phyloP scores from a whole-genome alignment of 1,140 invertebrate species.

The Drosophila parvula region DNA sequence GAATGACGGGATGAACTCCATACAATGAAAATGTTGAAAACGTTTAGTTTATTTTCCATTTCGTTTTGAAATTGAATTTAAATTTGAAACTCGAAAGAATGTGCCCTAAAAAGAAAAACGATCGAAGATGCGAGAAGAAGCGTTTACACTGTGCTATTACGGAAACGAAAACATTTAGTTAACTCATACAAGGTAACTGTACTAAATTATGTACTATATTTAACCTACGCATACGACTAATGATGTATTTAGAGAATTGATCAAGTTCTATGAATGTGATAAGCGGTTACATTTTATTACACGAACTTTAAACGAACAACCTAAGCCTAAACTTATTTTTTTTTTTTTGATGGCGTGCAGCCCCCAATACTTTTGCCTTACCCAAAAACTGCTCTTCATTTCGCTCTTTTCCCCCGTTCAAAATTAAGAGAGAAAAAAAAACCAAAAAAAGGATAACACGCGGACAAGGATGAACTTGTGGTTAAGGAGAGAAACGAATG shows the following conservation, averaged over 20 bases:
- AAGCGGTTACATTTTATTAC: slow-evolving; percentile 64
- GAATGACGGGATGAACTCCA: background rate
- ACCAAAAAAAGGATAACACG: background rate
- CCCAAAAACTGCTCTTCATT: slow-evolving; percentile 19
- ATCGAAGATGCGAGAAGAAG: slow-evolving; percentile 9
- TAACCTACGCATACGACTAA: slow-evolving; percentile 39
- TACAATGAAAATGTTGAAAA: slow-evolving; percentile 21
- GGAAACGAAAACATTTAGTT: slow-evolving; percentile 62
- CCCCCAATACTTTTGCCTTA: slow-evolving; percentile 39
- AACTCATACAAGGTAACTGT: slow-evolving; percentile 63
- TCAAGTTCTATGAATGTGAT: slow-evolving; percentile 72
- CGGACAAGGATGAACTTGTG: background rate
- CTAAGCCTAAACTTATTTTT: background rate
- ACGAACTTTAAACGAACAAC: slow-evolving; percentile 26
- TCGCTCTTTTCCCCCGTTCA: background rate
- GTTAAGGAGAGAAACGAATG: slow-evolving; percentile 15
- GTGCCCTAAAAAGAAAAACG: slow-evolving; percentile 56
- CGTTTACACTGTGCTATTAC: slow-evolving; percentile 71
- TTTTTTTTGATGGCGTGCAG: slow-evolving; percentile 4
- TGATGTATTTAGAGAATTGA: slow-evolving; percentile 52
- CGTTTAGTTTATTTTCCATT: slow-evolving; percentile 25
- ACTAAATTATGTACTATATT: slow-evolving; percentile 60
- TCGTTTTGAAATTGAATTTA: slow-evolving; percentile 9
- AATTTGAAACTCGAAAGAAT: slow-evolving; percentile 40
- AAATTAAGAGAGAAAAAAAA: background rate